These are phyloP conservation scores for Thryonomys swinderianus DNA, from an alignment of 2,113 vertebrate genomes.

Conservation along the genomic window DNA sequence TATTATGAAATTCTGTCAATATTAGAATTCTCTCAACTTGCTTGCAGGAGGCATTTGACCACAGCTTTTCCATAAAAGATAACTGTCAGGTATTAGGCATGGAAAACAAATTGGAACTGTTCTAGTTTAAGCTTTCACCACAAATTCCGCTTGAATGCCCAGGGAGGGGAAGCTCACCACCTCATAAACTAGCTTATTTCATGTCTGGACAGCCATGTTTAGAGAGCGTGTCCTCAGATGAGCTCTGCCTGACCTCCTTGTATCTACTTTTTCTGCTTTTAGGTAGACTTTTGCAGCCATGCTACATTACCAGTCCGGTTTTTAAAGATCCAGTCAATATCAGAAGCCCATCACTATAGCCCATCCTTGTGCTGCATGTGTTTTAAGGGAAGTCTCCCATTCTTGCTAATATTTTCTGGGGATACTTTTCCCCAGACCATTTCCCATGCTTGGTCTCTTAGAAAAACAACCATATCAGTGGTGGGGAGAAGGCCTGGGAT, in stretches of 20 bases:
- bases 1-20: conserved; percentile 20
- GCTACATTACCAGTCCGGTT: not conserved
- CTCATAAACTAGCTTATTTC: not conserved
- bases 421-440: not conserved
- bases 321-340: not conserved
- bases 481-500: not conserved
- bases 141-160: not conserved
- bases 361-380: not conserved
- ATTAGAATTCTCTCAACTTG: conserved; percentile 11
- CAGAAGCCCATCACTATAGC: not conserved
- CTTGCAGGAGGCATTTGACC: not conserved
- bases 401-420: conserved; percentile 28
- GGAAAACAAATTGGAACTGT: not conserved
- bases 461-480: not conserved
- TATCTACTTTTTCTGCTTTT: not conserved
- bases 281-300: not conserved
- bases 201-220: not conserved
- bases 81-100: not conserved
- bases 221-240: not conserved
- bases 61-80: not conserved
- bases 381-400: not conserved
- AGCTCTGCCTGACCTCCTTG: not conserved
- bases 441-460: not conserved
- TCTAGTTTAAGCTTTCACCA: not conserved
- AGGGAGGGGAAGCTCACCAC: not conserved